Percentiles rank a stretch among this genome's conserved stretches.
Evolutionary conservation across 2,888 invertebrate genomes (phyloP).

Genomic region (Luffia ferchaultella): DNA sequence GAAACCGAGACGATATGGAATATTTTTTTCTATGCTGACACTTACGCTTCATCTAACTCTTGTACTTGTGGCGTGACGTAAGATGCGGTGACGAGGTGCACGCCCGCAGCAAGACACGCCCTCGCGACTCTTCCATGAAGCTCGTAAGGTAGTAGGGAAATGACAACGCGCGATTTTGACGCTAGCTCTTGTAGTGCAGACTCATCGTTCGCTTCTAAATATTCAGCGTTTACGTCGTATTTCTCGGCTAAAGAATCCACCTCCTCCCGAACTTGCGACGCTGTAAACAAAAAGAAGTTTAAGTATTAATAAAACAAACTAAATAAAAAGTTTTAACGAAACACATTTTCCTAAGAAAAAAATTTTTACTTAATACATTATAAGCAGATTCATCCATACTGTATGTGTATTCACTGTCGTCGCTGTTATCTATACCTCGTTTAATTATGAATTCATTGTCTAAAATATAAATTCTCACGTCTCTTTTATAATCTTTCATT

Average conservation of each 20-base stretch:
- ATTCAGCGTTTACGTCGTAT: conserved; percentile 81
- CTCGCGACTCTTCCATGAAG: conserved; percentile 88
- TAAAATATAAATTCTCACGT: not conserved
- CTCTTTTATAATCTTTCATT: no score
- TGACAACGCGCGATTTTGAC: conserved; percentile 76
- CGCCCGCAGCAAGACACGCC: conserved; percentile 84
- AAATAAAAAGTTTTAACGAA: no score
- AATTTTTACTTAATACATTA: not conserved
- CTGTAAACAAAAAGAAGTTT: conserved; percentile 32
- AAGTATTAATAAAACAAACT: not conserved
- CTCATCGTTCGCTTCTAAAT: conserved; percentile 82
- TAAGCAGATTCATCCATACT: no score
- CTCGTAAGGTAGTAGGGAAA: conserved; percentile 90
- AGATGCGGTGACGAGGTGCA: conserved; percentile 96
- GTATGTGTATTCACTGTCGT: not conserved
- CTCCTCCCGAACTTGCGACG: conserved; percentile 86
- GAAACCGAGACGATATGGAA: no score
- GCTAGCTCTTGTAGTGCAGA: conserved; percentile 76
- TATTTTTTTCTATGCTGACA: no score
- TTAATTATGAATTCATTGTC: not conserved
- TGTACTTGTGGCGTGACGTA: conserved; percentile 89
- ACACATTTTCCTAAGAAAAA: no score
- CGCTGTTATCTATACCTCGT: not conserved
- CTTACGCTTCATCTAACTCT: conserved; percentile 78
- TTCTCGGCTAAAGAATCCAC: conserved; percentile 82